Evolutionary conservation across 2,888 invertebrate genomes (phyloP), one percentile per base, ranked within the genome.

Genomic region (Melolontha melolontha): DNA sequence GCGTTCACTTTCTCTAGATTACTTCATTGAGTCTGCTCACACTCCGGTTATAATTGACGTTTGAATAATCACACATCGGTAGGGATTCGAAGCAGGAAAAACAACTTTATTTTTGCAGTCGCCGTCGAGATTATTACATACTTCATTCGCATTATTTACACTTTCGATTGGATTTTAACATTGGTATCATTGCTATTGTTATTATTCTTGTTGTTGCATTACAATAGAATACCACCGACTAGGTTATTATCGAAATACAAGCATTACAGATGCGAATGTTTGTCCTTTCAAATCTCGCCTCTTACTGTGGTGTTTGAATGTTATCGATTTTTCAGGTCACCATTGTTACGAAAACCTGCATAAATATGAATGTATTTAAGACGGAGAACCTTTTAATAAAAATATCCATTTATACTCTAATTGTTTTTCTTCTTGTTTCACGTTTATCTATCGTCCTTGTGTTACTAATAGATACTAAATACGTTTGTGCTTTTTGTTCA

Each of bases 81-180:
- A n/a, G 42, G 55, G 42, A 27, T 34, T 34, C 6, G 34, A 27
- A 41, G 40, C 55, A 42, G 22, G 55, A 57, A 22, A 10, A 16
- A 16, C 42, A 12, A 51, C 22, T 29, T 51, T 51, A 51, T 27
- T 51, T 29, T 17, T 8, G n/a, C 22, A 22, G 29, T 22, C 51
- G 29, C 29, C 6, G 12, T 12, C 27, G 29, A 27, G 29, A 51
- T 51, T 27, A 51, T 29, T 29, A 29, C 50, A n/a, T 29, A 12
- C 49, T 27, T 6, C 12, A 29, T 12, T 49, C 6, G 16, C 47
- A 17, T 47, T 49, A 22, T 55, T 55, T 17, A 17, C 14, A 41
- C 41, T 22, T 57, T 42, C 55, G 55, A 57, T 57, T 42, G 42
- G 22, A 57, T 57, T 55, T 55, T 55, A 55, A 55, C 17, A 40